Evolutionary conservation across 1,140 invertebrate genomes (phyloP), one percentile per base, ranked within the genome.

Genomic region (Zaprionus vittiger): DNA sequence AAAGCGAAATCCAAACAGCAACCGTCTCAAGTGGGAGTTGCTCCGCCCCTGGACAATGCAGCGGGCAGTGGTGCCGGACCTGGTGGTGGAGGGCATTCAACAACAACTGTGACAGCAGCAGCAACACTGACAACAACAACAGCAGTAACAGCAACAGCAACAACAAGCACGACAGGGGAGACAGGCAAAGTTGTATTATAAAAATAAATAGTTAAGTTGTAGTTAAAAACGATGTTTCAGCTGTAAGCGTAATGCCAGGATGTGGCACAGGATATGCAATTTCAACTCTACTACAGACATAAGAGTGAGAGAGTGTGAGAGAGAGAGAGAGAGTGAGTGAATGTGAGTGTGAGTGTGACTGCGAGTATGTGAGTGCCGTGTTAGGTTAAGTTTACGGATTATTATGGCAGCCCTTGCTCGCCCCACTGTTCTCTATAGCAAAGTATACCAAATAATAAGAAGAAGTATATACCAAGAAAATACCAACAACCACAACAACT

Each of bases 151-250:
- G 20, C 47, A 49, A 49, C 17, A 52, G 47, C 20, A 52, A 22
- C 44, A 49, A 4, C 44, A 3, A 17, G 11, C 59, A 52, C 31
- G 34, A 24, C 70, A 34, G 44, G 57, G 57, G 79, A 80, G 28
- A 49, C 57, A 59, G 85, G 74, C 54, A 90, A 91, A 82, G 79
- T 91, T 90, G 85, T 91, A 90, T 90, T 90, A 90, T 90, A 90
- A 90, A 85, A 79, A 79, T 74, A 77, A 81, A 74, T 84, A 84
- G 78, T 76, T 81, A 89, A 89, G 85, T 76, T 89, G 78, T 90
- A 90, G 85, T 82, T 91, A 80, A 90, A 81, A 80, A 80, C 37
- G 67, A 85, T 80, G 79, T 83, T 83, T 78, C 77, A 86, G 76
- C 80, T 82, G 76, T 77, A 86, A 86, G 74, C 79, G 62, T 65